A percentile compares a stretch with the other conserved stretches of the same genome.
These are phyloP conservation scores for Malthinus seriepunctatus DNA, from an alignment of 2,888 invertebrate species.

Conservation along the genomic window DNA sequence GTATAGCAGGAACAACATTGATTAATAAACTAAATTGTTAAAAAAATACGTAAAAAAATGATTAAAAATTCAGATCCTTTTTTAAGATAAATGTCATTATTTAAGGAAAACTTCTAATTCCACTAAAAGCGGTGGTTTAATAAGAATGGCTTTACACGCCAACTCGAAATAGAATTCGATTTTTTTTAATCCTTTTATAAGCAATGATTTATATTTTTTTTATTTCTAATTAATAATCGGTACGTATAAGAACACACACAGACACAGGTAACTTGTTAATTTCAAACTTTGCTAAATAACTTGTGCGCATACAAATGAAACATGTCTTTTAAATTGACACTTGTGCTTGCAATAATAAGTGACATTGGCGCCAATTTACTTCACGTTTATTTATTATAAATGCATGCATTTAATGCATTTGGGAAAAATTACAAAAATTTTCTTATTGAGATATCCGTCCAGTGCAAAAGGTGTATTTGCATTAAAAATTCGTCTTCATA, in stretches of 20 bases:
- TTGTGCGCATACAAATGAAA: not conserved
- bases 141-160: conserved; percentile 27
- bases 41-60: conserved; percentile 8
- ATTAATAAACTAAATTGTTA: not conserved
- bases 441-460: too few species aligned
- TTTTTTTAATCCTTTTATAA: too few species aligned
- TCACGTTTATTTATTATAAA: conserved; percentile 1
- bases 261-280: too few species aligned
- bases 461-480: too few species aligned
- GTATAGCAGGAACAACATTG: conserved; percentile 34
- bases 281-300: not conserved
- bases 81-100: conserved; percentile 31
- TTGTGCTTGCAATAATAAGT: conserved; percentile 1
- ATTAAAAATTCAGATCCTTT: conserved; percentile 27
- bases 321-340: not conserved
- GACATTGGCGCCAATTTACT: not conserved
- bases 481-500: too few species aligned
- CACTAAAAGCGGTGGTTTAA: conserved; percentile 20
- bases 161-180: too few species aligned
- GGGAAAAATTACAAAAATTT: too few species aligned
- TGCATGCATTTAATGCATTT: too few species aligned
- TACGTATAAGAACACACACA: too few species aligned
- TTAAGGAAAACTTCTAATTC: conserved; percentile 23
- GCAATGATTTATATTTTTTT: too few species aligned
- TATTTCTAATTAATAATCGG: too few species aligned